These are phyloP conservation scores for Aethina tumida DNA, from an alignment of 1,140 invertebrate species.

Conservation along the genomic window DNA sequence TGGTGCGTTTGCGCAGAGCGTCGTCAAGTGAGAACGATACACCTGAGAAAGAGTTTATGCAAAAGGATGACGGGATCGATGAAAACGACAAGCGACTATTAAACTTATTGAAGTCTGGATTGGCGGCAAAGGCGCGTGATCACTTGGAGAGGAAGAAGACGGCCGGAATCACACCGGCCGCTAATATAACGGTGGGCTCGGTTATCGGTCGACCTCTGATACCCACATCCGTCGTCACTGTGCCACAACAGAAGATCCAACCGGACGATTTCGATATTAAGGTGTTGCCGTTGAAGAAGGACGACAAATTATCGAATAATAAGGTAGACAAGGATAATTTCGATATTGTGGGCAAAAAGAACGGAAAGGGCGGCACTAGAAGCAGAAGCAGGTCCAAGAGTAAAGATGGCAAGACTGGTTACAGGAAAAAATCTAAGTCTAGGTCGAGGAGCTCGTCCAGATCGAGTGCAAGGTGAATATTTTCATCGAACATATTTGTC, in stretches of 20 bases:
- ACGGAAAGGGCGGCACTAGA: slow-evolving; percentile 1
- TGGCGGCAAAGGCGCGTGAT: slow-evolving; percentile 53
- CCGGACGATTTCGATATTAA: slow-evolving; percentile 31
- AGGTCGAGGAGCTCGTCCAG: slow-evolving; percentile 34
- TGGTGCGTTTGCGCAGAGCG: slow-evolving; percentile 50
- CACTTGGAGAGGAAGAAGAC: slow-evolving; percentile 41
- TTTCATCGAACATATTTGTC: too few relatives aligned
- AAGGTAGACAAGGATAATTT: slow-evolving; percentile 22
- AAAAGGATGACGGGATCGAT: slow-evolving; percentile 35
- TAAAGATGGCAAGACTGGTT: slow-evolving; percentile 3
- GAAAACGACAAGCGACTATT: slow-evolving; percentile 51
- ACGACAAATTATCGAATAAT: slow-evolving; percentile 7
- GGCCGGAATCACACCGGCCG: too few relatives aligned
- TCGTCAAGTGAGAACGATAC: slow-evolving; percentile 50
- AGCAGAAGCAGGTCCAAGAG: slow-evolving; percentile 5
- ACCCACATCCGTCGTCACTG: too few relatives aligned
- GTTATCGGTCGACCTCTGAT: too few relatives aligned
- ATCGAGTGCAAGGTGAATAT: slow-evolving; percentile 33
- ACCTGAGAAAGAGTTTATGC: slow-evolving; percentile 41
- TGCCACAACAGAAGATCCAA: slow-evolving; percentile 15
- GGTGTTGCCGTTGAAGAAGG: slow-evolving; percentile 26
- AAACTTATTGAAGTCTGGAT: slow-evolving; percentile 47
- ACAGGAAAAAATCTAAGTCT: slow-evolving; percentile 19
- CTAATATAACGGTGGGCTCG: too few relatives aligned
- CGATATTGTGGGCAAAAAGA: slow-evolving; percentile 14